phyloP scores from a whole-genome alignment of 2,797 vertebrate species.

The Lepus oiostolus region DNA sequence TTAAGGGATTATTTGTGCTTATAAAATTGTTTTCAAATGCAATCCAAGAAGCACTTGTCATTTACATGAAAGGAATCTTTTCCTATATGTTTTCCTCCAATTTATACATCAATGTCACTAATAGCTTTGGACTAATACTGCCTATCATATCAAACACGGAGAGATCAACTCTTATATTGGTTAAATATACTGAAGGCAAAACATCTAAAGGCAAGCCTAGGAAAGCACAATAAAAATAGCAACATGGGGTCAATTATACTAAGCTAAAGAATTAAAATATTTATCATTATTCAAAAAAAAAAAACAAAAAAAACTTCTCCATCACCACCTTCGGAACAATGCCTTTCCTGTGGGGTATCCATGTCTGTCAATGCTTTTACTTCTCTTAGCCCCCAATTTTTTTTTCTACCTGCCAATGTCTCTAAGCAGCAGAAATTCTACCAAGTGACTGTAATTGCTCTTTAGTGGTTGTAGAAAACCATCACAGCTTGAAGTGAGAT shows the following conservation, averaged over 20 bases:
- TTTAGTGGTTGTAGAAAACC: neutral
- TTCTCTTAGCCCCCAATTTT: neutral
- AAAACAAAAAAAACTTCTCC: neutral
- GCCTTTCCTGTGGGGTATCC: neutral
- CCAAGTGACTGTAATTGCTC: neutral
- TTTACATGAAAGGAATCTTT: conserved; percentile 38
- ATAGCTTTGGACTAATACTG: neutral
- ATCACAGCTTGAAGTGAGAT: neutral
- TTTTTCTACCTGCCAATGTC: neutral
- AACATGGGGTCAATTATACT: neutral
- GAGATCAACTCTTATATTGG: conserved; percentile 16
- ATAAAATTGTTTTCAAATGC: conserved; percentile 42
- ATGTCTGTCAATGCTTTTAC: neutral
- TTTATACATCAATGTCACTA: neutral
- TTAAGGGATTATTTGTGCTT: conserved; percentile 34
- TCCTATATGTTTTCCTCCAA: neutral
- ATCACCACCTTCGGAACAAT: neutral
- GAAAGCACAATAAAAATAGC: conserved; percentile 19
- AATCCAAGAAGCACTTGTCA: conserved; percentile 13
- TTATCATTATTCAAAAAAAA: neutral
- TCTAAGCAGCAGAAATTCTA: conserved; percentile 46
- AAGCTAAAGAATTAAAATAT: conserved; percentile 28
- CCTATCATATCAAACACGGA: conserved; percentile 10
- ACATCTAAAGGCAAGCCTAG: conserved; percentile 24
- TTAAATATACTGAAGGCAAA: conserved; percentile 51